These are phyloP conservation scores for Herpetotheres cachinnans DNA, from an alignment of 2,113 vertebrate species.

Conservation along the genomic window DNA sequence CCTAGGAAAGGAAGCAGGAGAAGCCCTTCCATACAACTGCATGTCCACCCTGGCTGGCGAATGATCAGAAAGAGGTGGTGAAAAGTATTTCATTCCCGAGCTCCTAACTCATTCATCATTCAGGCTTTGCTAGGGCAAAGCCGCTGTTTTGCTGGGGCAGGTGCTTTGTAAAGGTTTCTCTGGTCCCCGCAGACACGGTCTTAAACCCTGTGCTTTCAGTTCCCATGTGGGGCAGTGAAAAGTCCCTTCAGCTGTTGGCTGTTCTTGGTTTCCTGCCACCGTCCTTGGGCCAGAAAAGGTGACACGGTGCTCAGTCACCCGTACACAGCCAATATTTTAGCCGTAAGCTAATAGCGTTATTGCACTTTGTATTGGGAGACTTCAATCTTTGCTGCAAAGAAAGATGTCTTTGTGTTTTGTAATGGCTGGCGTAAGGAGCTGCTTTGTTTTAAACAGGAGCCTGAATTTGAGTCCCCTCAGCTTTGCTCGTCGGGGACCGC, in stretches of 20 bases:
- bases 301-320: rapidly evolving
- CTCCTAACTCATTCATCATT: rapidly evolving
- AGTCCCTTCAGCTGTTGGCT: neutral
- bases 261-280: neutral
- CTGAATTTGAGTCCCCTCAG: neutral
- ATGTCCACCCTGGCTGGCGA: neutral
- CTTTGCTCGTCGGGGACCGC: rapidly evolving
- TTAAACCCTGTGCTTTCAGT: neutral
- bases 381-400: neutral
- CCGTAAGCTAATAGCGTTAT: rapidly evolving
- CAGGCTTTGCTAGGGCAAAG: neutral
- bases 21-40: neutral
- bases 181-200: neutral
- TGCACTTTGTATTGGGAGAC: neutral
- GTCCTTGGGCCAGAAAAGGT: neutral
- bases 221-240: neutral
- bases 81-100: neutral
- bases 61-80: neutral
- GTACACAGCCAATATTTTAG: rapidly evolving
- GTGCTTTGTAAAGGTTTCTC: neutral
- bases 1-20: neutral
- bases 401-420: rapidly evolving
- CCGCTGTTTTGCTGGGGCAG: neutral
- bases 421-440: neutral
- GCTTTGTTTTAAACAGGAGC: neutral